Evolutionary conservation across 1,140 invertebrate species (phyloP), one percentile per base, ranked within the genome.

Genomic region (Calliopsis andreniformis): DNA sequence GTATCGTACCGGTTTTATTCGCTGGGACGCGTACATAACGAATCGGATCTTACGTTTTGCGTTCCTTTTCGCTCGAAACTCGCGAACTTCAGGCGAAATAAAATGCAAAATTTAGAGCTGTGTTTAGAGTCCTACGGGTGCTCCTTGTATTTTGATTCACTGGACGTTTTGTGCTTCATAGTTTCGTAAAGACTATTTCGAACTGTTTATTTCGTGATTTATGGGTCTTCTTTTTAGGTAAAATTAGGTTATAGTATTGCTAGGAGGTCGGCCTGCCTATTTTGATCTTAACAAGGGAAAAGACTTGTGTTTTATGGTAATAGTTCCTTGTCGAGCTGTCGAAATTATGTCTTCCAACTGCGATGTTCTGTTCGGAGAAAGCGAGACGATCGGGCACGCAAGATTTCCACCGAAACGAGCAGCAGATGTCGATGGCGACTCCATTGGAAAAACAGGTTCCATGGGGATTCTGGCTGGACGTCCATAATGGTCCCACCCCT

Each of bases 381-480:
- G 71, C 49, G 10, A 32, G 61, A 18, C 12, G 8, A 8, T 2
- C 12, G 20, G 12, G 20, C 23, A 2, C 23, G 42, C 39, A 45
- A 43, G 61, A 47, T 35, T 55, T 75, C 62, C 62, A 55, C 28
- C 10, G 10, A 42, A 69, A 51, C 53, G 76, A 73, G 42, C 53
- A 39, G 49, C 82, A 84, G 82, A 84, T 84, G 80, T 76, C 55
- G 71, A 20, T 20, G 80, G 51, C 28, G 71, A 64, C 67, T 59
- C 63, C 72, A 76, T 84, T 76, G 53, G 28, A 64, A 70, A 79
- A 83, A 82, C 79, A 76, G 76, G 76, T 53, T 47, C 80, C 78
- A 56, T 64, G 25, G 77, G 66, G 70, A 56, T 78, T 82, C 53
- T 35, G 68, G n/a, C 23, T 35, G 61, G 25, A 63, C 67, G 67